phyloP scores from a whole-genome alignment of 2,113 vertebrate genomes.

The Macrotus californicus region DNA sequence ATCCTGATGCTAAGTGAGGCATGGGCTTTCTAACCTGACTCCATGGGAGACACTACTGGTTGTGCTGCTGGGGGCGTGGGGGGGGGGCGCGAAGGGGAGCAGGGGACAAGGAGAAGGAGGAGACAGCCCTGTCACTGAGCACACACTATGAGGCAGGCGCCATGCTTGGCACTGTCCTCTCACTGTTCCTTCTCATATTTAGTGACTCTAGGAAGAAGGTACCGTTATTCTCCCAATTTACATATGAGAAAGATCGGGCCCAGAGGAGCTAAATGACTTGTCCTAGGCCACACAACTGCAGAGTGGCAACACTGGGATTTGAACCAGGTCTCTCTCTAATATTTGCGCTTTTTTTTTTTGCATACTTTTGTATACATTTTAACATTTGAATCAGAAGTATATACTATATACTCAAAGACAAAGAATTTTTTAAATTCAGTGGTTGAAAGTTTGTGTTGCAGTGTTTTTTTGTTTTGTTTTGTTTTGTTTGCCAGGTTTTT shows the following conservation, averaged over 20 bases:
- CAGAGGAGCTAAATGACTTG: background rate
- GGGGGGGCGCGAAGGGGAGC: fast-evolving
- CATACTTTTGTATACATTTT: background rate
- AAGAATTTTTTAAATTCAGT: background rate
- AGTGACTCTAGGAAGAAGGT: background rate
- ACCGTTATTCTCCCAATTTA: background rate
- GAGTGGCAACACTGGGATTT: background rate
- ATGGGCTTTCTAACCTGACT: background rate
- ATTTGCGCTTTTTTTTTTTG: background rate
- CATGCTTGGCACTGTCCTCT: background rate
- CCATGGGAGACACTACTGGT: background rate
- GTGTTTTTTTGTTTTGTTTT: background rate
- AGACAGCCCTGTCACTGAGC: background rate
- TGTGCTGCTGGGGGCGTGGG: background rate
- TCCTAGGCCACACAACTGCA: background rate
- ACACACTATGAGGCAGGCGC: fast-evolving
- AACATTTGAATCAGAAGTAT: background rate
- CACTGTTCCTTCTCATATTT: background rate
- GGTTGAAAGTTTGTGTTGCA: background rate
- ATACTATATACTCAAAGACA: background rate
- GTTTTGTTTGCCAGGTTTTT: background rate
- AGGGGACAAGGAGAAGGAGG: too few relatives aligned
- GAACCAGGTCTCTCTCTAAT: background rate
- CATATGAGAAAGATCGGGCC: background rate
- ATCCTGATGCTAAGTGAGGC: background rate